A percentile compares a stretch with the other conserved stretches of the same genome.
These are phyloP conservation scores for Chlamydotis undulata DNA, from an alignment of 2,113 vertebrate species.

Conservation along the genomic window DNA sequence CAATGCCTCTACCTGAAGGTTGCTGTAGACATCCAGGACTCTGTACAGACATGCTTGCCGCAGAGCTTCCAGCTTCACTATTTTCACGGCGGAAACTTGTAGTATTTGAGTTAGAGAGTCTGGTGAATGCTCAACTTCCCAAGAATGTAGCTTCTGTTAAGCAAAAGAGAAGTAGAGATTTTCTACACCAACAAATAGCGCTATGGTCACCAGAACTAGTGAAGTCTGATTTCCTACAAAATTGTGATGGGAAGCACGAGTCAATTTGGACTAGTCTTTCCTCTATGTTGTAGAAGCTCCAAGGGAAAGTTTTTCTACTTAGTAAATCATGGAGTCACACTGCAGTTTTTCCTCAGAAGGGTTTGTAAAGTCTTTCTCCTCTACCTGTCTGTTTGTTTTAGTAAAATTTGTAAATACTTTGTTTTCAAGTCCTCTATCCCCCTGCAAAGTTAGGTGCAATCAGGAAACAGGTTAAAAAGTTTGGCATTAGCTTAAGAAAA, in stretches of 20 bases:
- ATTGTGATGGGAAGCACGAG: background rate
- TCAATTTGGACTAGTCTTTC: background rate
- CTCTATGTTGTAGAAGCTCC: background rate
- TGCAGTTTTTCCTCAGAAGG: background rate
- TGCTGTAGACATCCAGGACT: constrained; percentile 52
- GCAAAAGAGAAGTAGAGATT: background rate
- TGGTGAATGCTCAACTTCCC: accelerated
- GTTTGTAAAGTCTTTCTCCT: background rate
- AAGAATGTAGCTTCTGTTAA: background rate
- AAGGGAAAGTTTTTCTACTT: background rate
- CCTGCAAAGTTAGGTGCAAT: background rate
- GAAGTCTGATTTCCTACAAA: background rate
- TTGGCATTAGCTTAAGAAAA: background rate
- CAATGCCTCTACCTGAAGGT: constrained; percentile 38
- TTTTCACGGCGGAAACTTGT: background rate
- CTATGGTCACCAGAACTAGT: background rate
- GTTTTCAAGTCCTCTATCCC: background rate
- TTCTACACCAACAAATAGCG: background rate
- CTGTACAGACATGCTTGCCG: background rate
- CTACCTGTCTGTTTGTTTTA: background rate
- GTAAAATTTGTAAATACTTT: background rate
- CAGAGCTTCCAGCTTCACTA: constrained; percentile 48
- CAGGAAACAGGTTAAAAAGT: background rate
- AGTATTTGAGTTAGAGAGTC: background rate
- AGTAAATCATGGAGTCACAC: background rate